Conservation (phyloP, 2,888 invertebrate genomes). For the Ryuthela nishihirai region DNA sequence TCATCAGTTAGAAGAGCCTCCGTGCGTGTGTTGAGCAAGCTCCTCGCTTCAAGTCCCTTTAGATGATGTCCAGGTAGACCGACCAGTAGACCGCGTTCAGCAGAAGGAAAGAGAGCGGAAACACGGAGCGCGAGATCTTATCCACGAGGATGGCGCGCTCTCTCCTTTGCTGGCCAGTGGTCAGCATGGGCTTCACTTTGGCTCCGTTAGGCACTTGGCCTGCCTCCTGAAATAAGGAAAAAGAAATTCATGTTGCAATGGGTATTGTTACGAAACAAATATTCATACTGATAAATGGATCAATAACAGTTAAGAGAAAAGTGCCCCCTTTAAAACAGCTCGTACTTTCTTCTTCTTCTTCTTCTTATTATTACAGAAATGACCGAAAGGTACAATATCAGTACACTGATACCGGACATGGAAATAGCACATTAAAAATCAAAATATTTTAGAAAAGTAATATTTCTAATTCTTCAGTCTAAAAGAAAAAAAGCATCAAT, state of each 20-base stretch:
- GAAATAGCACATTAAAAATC: no score
- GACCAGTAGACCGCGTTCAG: conserved; percentile 35
- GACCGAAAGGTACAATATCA: no score
- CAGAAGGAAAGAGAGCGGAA: conserved; percentile 23
- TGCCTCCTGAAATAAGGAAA: conserved; percentile 2
- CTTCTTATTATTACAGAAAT: no score
- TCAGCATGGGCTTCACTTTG: conserved; percentile 6
- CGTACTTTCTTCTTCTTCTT: no score
- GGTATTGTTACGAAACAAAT: background rate
- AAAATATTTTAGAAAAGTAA: no score
- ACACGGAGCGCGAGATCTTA: conserved; percentile 23
- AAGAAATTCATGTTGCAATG: background rate
- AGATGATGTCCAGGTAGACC: conserved; percentile 24
- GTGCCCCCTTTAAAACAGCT: background rate
- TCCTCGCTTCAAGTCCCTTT: no score
- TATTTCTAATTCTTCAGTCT: no score
- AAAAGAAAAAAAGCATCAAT: no score
- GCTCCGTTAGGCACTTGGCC: conserved; percentile 16
- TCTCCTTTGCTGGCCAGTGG: conserved; percentile 11
- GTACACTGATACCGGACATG: no score
- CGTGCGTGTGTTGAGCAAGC: no score
- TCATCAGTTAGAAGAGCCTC: no score
- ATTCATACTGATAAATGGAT: background rate
- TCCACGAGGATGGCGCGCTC: conserved; percentile 22
- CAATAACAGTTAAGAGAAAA: background rate